Evolutionary conservation across 2,797 vertebrate species (phyloP).

Genomic region (Squalus acanthias): DNA sequence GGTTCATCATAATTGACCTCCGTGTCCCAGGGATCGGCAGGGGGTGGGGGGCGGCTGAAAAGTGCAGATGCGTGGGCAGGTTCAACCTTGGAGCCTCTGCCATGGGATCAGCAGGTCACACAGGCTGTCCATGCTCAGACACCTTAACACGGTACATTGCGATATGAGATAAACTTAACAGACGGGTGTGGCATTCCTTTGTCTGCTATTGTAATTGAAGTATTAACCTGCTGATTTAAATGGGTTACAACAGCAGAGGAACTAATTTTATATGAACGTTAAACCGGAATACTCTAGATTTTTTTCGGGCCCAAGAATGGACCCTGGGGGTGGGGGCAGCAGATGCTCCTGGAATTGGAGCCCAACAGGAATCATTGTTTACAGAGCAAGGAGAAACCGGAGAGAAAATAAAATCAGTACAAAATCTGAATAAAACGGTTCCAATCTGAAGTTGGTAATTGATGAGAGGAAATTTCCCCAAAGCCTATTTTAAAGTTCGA

Average conservation of each 20-base stretch:
- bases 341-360: background rate
- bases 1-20: background rate
- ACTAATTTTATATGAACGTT: background rate
- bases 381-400: background rate
- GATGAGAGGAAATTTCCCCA: background rate
- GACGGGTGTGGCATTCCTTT: background rate
- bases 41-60: background rate
- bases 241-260: background rate
- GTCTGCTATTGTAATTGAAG: background rate
- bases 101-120: background rate
- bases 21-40: background rate
- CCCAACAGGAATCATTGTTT: background rate
- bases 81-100: background rate
- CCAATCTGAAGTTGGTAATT: background rate
- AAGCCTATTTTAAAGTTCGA: background rate
- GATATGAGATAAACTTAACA: background rate
- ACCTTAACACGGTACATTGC: background rate
- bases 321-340: background rate
- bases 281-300: background rate
- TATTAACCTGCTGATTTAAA: background rate
- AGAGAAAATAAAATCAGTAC: background rate
- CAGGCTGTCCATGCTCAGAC: background rate
- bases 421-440: background rate
- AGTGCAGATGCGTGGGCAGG: background rate
- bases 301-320: background rate